These are phyloP conservation scores for Euplagia quadripunctaria DNA, from an alignment of 2,888 invertebrate genomes.

Conservation along the genomic window DNA sequence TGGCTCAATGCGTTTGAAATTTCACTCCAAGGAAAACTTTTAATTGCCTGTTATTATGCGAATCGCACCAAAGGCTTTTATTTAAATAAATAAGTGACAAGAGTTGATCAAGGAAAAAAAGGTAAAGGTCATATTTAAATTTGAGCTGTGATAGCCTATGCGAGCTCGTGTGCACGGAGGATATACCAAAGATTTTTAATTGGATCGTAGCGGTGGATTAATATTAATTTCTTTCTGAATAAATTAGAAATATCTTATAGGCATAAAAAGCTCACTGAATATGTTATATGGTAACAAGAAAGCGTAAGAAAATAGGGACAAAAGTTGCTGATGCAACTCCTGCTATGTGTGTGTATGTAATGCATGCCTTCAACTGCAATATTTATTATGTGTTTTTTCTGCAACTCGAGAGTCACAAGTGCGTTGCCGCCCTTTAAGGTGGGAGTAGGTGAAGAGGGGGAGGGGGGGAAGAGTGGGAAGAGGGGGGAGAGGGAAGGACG, in stretches of 20 bases:
- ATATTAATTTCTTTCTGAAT: neutral
- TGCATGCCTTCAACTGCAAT: neutral
- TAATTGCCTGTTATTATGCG: conserved; percentile 1
- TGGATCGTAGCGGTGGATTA: neutral
- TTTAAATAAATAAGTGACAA: conserved; percentile 4
- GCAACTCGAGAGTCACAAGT: too few relatives aligned
- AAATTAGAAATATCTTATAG: neutral
- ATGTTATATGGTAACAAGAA: too few relatives aligned
- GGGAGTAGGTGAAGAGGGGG: too few relatives aligned
- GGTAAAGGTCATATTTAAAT: neutral
- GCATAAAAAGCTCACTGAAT: too few relatives aligned
- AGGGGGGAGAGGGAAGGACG: too few relatives aligned
- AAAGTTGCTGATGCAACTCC: too few relatives aligned
- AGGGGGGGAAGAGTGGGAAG: too few relatives aligned
- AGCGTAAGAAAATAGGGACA: too few relatives aligned
- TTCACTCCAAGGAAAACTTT: conserved; percentile 3
- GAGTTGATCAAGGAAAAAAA: neutral
- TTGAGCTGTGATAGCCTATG: neutral
- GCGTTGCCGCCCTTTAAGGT: too few relatives aligned
- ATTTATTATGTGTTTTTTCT: too few relatives aligned
- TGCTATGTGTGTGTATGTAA: neutral
- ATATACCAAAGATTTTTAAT: neutral
- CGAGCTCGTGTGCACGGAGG: neutral
- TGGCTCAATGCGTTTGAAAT: neutral
- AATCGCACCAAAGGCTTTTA: neutral